Base-by-base conservation (phyloP, 2,888 invertebrate genomes). In the Dasysyrphus tricinctus region DNA sequence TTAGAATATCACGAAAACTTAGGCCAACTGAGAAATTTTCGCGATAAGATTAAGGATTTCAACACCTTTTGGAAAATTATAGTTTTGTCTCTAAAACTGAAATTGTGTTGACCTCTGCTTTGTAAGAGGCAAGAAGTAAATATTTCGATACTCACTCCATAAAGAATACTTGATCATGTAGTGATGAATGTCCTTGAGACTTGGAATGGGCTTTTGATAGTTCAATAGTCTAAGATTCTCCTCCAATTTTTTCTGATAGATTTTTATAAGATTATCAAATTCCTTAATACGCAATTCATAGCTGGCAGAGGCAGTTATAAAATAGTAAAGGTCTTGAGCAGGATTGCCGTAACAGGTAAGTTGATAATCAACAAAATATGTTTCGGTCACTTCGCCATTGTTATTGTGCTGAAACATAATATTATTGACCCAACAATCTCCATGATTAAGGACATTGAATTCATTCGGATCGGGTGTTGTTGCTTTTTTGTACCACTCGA, bases 391-490 rank as follows among this genome's bases (percentile, higher is more conserved):
- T 8, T 90, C 90, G 0, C 89, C 89, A 12, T 89, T 88, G 14
- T 90, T 88, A 32, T 88, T 74, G 67, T 91, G 88, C 54, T 90
- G 89, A 39, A 92, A 92, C 88, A 92, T 90, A 0, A 91, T 88
- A 47, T 91, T 91, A 54, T 91, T 91, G 12, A 90, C 89, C 91
- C 91, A 92, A 76, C 89, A 89, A 59, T 91, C 91, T 1, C 92
- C 91, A 77, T 91, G 91, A 47, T 81, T 91, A 0, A 91, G 65
- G 6, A 90, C 91, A 75, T 90, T 91, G 42, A 92, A 88, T 14
- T 83, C 83, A 34, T 80, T 65, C 6, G 67, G 70, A 80, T 88
- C 76, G 4, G 81, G 59, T 11, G 47, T 61, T 42, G 67, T 57
- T 9, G 56, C 29, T 16, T 81, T 72, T 14, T 61, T 44, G 3